Conservation (phyloP, 64 coral and sea anemone genomes). For the Stichodactyla helianthus region DNA sequence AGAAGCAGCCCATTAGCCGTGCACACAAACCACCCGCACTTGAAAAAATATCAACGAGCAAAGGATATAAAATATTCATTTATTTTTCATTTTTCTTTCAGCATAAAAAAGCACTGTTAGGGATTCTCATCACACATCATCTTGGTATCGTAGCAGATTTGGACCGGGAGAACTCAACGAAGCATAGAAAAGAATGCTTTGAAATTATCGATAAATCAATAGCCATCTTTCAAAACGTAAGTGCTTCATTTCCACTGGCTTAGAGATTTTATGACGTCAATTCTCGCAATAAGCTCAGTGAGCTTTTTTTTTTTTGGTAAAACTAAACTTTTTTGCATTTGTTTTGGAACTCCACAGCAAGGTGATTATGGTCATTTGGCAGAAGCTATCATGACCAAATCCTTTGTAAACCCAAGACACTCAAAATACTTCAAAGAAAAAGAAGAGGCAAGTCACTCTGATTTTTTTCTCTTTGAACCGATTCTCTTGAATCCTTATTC, state of each 20-base stretch:
- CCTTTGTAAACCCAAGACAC: slow-evolving; percentile 78
- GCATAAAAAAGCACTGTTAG: slow-evolving; percentile 84
- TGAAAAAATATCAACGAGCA: too few relatives aligned
- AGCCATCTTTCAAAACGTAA: not conserved
- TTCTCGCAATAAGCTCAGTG: not conserved
- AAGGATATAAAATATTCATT: not conserved
- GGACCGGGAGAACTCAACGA: slow-evolving; percentile 32
- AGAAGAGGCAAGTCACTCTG: slow-evolving; percentile 53
- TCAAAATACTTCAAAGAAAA: slow-evolving; percentile 65
- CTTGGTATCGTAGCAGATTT: slow-evolving; percentile 90
- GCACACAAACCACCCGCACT: too few relatives aligned
- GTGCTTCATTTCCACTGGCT: not conserved
- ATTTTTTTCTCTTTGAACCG: not conserved
- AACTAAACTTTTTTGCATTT: not conserved
- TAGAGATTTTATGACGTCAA: not conserved
- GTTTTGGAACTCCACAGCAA: slow-evolving; percentile 20
- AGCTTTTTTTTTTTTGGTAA: not conserved
- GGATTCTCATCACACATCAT: slow-evolving; percentile 88
- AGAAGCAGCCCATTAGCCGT: too few relatives aligned
- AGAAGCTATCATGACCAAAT: slow-evolving; percentile 93
- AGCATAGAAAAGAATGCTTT: slow-evolving; percentile 57
- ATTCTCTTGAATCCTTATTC: too few relatives aligned
- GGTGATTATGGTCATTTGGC: slow-evolving; percentile 87
- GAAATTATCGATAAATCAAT: not conserved
- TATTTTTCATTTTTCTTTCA: slow-evolving; percentile 16